Base-by-base conservation (phyloP, 2,797 vertebrate genomes). In the Balearica regulorum region DNA sequence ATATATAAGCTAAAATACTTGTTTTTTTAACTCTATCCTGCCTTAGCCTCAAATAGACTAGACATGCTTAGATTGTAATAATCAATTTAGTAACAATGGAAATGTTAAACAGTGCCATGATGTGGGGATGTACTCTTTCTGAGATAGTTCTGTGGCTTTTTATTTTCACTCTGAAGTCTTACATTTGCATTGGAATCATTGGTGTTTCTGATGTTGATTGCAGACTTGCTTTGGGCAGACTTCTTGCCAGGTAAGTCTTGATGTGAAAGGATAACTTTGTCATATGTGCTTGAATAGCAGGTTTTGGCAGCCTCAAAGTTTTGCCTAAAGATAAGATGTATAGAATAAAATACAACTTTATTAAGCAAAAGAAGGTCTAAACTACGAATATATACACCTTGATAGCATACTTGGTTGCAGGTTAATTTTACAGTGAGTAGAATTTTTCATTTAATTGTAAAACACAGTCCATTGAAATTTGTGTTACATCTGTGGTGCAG, bases 111-210 rank as follows among this genome's bases (percentile, higher is more conserved):
- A 73, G 18, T 71, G 48, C 41, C 13, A 4, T 58, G 39, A 51
- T 20, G 15, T 62, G 28, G 37, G 16, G 49, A 58, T 25, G 6
- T 22, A 16, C 29, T n/a, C 37, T 33, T 49, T 65, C 39, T 0
- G 5, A 62, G 35, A 33, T 25, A 75, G 15, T 29, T 80, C 16
- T 17, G 7, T 57, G 35, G 24, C 19, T 92, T 88, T 84, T 62
- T 57, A 58, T 82, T 90, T 91, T 89, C 62, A 75, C 13, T 76
- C 21, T n/a, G 1, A 70, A 44, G n/a, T 46, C 97, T 97, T 96
- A 98, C 98, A 37, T 96, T 95, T 89, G 89, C 57, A 44, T 96
- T 73, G 11, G 13, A 93, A 44, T 95, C 83, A 18, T 37, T 69
- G 8, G 8, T 92, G 49, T 78, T 82, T 53, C 77, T 91, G 49